Conservation (phyloP, 2,797 vertebrate genomes). For the Darevskia mixta region DNA sequence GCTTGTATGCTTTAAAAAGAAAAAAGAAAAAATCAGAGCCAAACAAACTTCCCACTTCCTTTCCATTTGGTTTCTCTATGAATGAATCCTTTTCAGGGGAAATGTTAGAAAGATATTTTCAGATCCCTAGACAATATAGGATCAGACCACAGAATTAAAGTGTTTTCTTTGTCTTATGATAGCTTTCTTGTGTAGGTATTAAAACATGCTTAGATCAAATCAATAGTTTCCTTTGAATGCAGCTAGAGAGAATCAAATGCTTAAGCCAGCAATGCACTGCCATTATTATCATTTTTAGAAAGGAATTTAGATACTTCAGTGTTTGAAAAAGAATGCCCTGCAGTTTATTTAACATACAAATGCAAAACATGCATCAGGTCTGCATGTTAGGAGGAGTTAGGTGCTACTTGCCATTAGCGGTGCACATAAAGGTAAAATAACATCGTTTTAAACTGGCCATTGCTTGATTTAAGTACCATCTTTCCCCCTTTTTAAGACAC, state of each 20-base stretch:
- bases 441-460: background rate
- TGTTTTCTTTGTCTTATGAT: constrained; percentile 71
- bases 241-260: constrained; percentile 46
- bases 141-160: constrained; percentile 71
- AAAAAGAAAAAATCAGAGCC: constrained; percentile 65
- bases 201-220: constrained; percentile 51
- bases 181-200: constrained; percentile 57
- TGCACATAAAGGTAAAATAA: constrained; percentile 34
- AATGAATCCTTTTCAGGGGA: constrained; percentile 70
- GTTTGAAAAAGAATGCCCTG: constrained; percentile 23
- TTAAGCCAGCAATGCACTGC: constrained; percentile 38
- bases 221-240: constrained; percentile 58
- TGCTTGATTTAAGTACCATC: background rate
- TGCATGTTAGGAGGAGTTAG: background rate
- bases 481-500: too few species aligned
- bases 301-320: constrained; percentile 38
- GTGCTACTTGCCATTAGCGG: background rate
- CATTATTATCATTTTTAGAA: constrained; percentile 44
- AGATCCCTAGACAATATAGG: constrained; percentile 70
- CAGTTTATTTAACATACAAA: constrained; percentile 36
- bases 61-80: constrained; percentile 72
- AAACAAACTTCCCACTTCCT: constrained; percentile 71
- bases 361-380: constrained; percentile 42
- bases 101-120: constrained; percentile 62
- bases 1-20: constrained; percentile 67